Percentiles rank a stretch among this genome's conserved stretches.
Evolutionary conservation across 2,797 vertebrate genomes (phyloP).

Genomic region (Rhinophrynus dorsalis): DNA sequence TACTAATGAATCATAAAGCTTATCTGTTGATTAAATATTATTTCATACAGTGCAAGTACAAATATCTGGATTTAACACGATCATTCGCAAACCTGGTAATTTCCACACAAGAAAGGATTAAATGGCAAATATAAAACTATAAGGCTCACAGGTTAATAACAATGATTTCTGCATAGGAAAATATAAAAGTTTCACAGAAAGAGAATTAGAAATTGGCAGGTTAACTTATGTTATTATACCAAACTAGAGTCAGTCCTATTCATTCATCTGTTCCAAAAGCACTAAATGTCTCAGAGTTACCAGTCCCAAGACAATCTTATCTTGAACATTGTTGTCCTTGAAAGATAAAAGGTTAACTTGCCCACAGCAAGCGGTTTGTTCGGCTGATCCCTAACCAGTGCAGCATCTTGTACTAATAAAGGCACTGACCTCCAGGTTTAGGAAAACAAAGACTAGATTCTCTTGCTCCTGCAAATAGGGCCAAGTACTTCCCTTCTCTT

Average conservation of each 20-base stretch:
- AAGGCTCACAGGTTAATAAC: not conserved
- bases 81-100: too few relatives aligned
- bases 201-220: constrained; percentile 3
- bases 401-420: constrained; percentile 42
- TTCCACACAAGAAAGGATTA: too few relatives aligned
- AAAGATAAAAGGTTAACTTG: constrained; percentile 46
- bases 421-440: constrained; percentile 43
- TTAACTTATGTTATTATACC: not conserved
- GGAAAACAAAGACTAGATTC: constrained; percentile 40
- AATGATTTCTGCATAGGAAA: too few relatives aligned
- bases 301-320: constrained; percentile 48
- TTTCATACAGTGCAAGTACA: too few relatives aligned
- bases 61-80: too few relatives aligned
- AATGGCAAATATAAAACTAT: too few relatives aligned
- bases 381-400: constrained; percentile 38
- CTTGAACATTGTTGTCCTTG: constrained; percentile 33
- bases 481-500: constrained; percentile 33
- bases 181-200: not conserved
- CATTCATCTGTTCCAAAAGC: constrained; percentile 10
- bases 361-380: constrained; percentile 42
- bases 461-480: constrained; percentile 37
- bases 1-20: too few relatives aligned
- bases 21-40: too few relatives aligned
- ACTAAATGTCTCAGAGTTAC: constrained; percentile 24
- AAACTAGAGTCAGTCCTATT: constrained; percentile 6